Conservation (phyloP, 2,797 vertebrate genomes). For the Oreochromis mossambicus region DNA sequence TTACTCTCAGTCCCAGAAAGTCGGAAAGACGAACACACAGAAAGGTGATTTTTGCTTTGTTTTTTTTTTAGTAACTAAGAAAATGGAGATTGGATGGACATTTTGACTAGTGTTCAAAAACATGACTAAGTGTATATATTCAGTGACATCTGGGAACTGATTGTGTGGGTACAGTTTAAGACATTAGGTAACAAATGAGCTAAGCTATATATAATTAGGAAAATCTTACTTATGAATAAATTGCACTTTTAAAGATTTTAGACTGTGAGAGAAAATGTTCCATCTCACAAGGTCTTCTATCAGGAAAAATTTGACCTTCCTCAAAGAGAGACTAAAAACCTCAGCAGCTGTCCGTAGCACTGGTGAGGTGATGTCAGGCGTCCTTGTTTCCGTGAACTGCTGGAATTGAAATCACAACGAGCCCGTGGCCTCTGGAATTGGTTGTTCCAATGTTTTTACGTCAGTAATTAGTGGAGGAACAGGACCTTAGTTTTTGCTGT, state of each 20-base stretch:
- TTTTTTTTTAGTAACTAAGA: too few relatives aligned
- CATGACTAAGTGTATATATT: not conserved
- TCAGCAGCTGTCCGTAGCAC: not conserved
- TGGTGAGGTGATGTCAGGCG: not conserved
- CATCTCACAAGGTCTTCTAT: not conserved
- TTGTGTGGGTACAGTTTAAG: not conserved
- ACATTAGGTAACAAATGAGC: not conserved
- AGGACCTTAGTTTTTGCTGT: not conserved
- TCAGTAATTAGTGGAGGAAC: not conserved
- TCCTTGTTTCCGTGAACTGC: not conserved
- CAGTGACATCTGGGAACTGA: not conserved
- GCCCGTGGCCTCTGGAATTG: not conserved
- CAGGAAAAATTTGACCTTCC: not conserved
- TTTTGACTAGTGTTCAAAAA: not conserved
- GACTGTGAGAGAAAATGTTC: not conserved
- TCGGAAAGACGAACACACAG: not conserved
- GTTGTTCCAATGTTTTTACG: not conserved
- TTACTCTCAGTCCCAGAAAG: not conserved
- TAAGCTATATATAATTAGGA: not conserved
- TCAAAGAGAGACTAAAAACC: not conserved
- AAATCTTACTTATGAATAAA: not conserved
- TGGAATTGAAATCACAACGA: not conserved
- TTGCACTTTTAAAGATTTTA: not conserved
- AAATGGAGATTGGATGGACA: not conserved
- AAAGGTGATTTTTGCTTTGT: not conserved